Percentiles rank a stretch among this genome's conserved stretches.
phyloP scores from a whole-genome alignment of 2,113 vertebrate species.

The Sander lucioperca region DNA sequence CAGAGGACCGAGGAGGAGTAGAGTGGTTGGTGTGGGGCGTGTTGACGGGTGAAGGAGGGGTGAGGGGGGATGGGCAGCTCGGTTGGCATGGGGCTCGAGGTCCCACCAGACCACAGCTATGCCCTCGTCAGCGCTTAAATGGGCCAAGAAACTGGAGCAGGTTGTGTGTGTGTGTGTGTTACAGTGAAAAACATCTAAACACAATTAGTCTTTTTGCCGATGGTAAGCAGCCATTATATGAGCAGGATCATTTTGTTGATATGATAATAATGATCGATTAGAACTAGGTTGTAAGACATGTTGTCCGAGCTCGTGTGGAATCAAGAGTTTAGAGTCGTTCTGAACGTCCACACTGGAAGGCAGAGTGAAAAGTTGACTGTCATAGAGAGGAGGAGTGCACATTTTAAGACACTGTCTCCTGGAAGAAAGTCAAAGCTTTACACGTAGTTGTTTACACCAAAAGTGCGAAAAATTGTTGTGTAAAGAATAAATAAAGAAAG shows the following conservation, averaged over 20 bases:
- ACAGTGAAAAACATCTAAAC: not conserved
- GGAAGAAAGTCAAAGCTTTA: not conserved
- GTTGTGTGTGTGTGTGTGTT: not conserved
- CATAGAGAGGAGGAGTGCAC: not conserved
- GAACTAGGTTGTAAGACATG: not conserved
- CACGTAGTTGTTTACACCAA: not conserved
- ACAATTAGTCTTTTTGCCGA: too few relatives aligned
- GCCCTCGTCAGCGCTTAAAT: slow-evolving; percentile 61
- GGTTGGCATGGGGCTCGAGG: slow-evolving; percentile 7
- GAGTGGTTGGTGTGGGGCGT: not conserved
- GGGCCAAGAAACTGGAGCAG: slow-evolving; percentile 67
- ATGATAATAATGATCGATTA: not conserved
- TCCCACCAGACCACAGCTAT: slow-evolving; percentile 51
- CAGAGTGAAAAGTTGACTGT: not conserved
- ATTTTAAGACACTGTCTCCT: not conserved
- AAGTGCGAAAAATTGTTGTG: not conserved
- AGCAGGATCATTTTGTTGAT: not conserved
- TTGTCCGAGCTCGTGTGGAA: not conserved
- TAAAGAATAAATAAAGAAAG: not conserved
- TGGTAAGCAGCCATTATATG: not conserved
- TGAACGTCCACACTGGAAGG: not conserved
- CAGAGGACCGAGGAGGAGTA: not conserved
- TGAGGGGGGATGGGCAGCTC: slow-evolving; percentile 11
- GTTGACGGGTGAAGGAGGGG: not conserved
- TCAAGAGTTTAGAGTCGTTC: not conserved